A percentile compares a stretch with the other conserved stretches of the same genome.
Conservation (phyloP, 1,140 invertebrate species). For the Nilaparvata lugens region DNA sequence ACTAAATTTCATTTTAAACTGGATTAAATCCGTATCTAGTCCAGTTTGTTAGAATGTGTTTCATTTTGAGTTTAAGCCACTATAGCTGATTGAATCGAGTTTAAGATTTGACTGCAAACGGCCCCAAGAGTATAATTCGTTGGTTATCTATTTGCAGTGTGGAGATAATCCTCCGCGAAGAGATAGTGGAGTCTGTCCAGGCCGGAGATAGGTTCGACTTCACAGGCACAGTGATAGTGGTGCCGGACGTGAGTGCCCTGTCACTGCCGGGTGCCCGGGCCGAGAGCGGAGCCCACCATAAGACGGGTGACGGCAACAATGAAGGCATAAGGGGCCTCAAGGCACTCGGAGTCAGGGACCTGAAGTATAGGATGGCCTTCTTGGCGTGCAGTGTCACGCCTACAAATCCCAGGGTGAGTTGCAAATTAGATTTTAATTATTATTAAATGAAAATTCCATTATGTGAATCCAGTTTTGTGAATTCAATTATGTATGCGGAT, state of each 20-base stretch:
- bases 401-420: slow-evolving; percentile 63
- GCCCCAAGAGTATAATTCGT: no score
- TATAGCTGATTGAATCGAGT: no score
- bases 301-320: slow-evolving; percentile 57
- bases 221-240: slow-evolving; percentile 92
- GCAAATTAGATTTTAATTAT: no score
- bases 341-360: slow-evolving; percentile 87
- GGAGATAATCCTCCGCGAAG: slow-evolving; percentile 92
- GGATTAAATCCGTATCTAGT: no score
- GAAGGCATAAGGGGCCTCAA: slow-evolving; percentile 91
- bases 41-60: no score
- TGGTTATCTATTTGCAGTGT: slow-evolving; percentile 47
- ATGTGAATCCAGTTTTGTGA: no score
- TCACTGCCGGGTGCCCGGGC: slow-evolving; percentile 73
- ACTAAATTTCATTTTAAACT: no score
- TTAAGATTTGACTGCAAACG: no score
- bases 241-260: slow-evolving; percentile 88
- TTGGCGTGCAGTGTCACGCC: slow-evolving; percentile 85
- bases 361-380: slow-evolving; percentile 93
- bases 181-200: slow-evolving; percentile 94
- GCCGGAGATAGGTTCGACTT: slow-evolving; percentile 90
- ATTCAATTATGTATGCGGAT: no score
- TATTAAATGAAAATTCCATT: no score
- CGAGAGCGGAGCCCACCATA: slow-evolving; percentile 63
- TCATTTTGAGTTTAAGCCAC: not conserved